A percentile compares a stretch with the other conserved stretches of the same genome.
These are phyloP conservation scores for Hyles euphorbiae DNA, from an alignment of 1,140 invertebrate genomes.

Conservation along the genomic window DNA sequence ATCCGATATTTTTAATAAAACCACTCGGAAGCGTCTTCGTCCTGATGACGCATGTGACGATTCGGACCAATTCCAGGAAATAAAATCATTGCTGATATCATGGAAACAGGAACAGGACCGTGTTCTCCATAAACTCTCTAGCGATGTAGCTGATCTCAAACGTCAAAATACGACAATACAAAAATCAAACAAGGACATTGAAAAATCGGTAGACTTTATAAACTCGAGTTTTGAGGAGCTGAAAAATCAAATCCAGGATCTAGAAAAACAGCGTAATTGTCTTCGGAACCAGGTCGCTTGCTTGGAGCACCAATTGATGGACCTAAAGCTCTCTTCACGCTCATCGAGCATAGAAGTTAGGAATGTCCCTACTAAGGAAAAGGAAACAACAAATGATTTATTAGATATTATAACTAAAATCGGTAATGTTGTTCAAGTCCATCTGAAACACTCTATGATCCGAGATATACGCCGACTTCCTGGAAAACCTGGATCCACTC, in stretches of 20 bases:
- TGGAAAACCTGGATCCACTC: neutral
- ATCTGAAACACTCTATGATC: neutral
- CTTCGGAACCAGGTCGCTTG: neutral
- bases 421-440: too few species aligned
- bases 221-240: neutral
- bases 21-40: too few species aligned
- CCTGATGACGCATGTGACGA: too few species aligned
- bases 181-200: neutral
- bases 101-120: neutral
- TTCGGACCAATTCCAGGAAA: too few species aligned
- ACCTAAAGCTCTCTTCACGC: neutral
- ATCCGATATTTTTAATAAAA: too few species aligned
- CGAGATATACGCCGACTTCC: constrained; percentile 2
- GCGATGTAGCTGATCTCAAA: constrained; percentile 1
- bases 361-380: neutral
- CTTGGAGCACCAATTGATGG: neutral
- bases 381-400: neutral
- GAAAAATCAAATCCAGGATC: neutral
- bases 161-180: neutral
- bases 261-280: neutral
- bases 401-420: too few species aligned
- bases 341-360: constrained; percentile 1
- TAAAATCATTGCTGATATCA: too few species aligned
- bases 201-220: neutral
- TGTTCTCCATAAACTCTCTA: neutral